phyloP scores from a whole-genome alignment of 2,888 invertebrate species.

The Melieria omissa region DNA sequence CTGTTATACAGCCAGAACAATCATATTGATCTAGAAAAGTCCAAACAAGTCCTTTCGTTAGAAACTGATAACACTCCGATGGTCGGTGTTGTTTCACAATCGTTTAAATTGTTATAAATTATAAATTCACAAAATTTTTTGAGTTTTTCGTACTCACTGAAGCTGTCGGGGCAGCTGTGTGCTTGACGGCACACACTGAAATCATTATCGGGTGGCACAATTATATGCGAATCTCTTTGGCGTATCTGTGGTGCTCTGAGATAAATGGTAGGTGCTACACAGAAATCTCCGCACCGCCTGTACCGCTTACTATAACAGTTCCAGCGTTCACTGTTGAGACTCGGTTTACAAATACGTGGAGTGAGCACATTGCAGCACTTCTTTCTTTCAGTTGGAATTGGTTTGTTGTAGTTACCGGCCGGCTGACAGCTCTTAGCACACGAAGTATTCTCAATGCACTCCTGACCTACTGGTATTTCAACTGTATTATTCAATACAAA shows the following conservation, averaged over 20 bases:
- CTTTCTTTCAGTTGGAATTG: neutral
- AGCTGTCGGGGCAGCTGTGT: constrained; percentile 42
- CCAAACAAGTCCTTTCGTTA: neutral
- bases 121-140: no score
- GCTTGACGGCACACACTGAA: constrained; percentile 35
- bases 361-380: constrained; percentile 55
- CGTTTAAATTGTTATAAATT: no score
- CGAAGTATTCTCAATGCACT: constrained; percentile 1
- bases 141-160: constrained; percentile 39
- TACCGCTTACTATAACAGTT: constrained; percentile 52
- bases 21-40: constrained; percentile 48
- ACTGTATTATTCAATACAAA: constrained; percentile 48
- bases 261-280: constrained; percentile 51
- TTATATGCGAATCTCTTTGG: constrained; percentile 34
- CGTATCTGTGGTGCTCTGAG: constrained; percentile 44
- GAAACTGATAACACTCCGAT: no score
- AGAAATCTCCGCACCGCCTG: constrained; percentile 54
- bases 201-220: constrained; percentile 50
- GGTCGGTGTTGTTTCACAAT: no score
- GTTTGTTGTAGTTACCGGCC: constrained; percentile 18
- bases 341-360: constrained; percentile 52
- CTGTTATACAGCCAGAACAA: constrained; percentile 54
- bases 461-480: constrained; percentile 8
- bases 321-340: constrained; percentile 44
- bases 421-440: constrained; percentile 25